Base-by-base conservation (phyloP, 2,113 vertebrate species). In the Heterocephalus glaber region DNA sequence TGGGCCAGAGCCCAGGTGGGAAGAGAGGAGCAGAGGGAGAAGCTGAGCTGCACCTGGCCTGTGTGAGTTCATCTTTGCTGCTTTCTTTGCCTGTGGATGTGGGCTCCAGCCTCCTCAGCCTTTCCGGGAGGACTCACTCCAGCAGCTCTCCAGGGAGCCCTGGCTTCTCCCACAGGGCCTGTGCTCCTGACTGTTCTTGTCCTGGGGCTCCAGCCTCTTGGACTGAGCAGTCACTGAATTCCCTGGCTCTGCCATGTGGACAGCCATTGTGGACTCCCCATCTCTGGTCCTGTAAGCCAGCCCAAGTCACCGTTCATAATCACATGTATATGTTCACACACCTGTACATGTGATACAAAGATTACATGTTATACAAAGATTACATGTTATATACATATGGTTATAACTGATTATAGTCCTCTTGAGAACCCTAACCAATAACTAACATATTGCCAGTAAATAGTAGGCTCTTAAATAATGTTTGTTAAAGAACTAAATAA, bases 401-500 rank as follows among this genome's bases (percentile, higher is more conserved):
- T 41, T 26, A 47, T 44, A 26, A 28, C 41, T 26, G 20, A 70
- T 41, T 70, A 11, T 44, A 26, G 44, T 44, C 70, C 24, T 74
- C 41, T 41, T 44, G 11, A 47, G 70, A 28, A 3, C 41, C 41
- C 24, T 44, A 44, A 28, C 24, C 4, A 85, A 4, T 58, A 82
- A 7, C 10, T 70, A 81, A 16, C 19, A 81, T 30, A 58, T 76
- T 65, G 88, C 30, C 44, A 83, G 38, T 91, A 76, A 72, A 94
- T 41, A 94, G 30, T 11, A 61, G 33, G 10, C 3, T 91, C 92
- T 89, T 92, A 81, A 94, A 84, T 90, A 52, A n/a, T 83, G 54
- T 85, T 86, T 86, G n/a, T 72, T 85, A 33, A 90, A 80, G 49
- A 83, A 84, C 33, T 49, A 86, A 79, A 19, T 88, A 92, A 79